Percentiles rank a stretch among this genome's conserved stretches.
These are phyloP conservation scores for Cyanoderma ruficeps DNA, from an alignment of 2,113 vertebrate genomes.

Conservation along the genomic window DNA sequence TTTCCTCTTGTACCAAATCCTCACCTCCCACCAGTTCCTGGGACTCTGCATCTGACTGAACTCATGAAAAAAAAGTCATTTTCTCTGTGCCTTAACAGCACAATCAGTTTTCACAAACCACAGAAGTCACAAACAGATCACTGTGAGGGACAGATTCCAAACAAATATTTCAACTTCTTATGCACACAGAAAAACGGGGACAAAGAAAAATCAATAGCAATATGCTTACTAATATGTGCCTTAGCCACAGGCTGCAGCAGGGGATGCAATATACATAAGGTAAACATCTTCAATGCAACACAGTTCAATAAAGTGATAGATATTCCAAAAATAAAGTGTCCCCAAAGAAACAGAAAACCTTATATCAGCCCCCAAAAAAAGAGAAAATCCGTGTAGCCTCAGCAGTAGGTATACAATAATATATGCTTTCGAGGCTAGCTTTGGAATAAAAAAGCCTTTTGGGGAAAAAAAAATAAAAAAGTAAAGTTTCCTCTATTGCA, in stretches of 20 bases:
- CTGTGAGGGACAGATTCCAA: not conserved
- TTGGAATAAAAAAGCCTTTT: not conserved
- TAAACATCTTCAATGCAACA: not conserved
- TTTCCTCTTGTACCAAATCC: not conserved
- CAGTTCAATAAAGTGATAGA: constrained; percentile 44
- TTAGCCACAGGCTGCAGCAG: constrained; percentile 34
- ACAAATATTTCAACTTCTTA: constrained; percentile 36
- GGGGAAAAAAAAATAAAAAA: not conserved
- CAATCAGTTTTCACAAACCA: not conserved
- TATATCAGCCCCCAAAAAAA: not conserved
- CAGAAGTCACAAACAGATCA: constrained; percentile 2
- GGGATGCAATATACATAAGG: constrained; percentile 37
- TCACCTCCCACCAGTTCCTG: no score
- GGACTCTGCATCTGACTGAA: not conserved
- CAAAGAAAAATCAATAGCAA: constrained; percentile 59
- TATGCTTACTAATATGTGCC: constrained; percentile 37
- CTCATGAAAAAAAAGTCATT: not conserved
- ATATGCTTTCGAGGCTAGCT: not conserved
- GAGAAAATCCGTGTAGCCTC: not conserved
- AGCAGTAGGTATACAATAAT: not conserved
- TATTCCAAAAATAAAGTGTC: constrained; percentile 42
- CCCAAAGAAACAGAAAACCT: constrained; percentile 13
- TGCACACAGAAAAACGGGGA: not conserved
- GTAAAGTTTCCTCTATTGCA: not conserved
- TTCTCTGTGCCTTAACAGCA: not conserved